Base-by-base conservation (phyloP, 2,888 invertebrate genomes). In the Helleia helle region DNA sequence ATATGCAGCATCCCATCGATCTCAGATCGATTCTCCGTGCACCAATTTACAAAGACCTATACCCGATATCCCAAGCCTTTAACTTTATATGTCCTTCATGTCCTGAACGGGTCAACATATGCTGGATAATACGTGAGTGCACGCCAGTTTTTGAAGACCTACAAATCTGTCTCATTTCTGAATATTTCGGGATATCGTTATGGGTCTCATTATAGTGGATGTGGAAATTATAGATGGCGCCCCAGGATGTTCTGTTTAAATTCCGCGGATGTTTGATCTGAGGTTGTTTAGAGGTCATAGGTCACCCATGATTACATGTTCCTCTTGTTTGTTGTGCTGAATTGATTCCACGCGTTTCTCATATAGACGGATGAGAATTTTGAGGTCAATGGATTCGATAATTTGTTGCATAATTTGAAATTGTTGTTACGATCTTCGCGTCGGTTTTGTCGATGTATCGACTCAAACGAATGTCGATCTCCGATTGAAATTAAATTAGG, bases 201-300 rank as follows among this genome's bases (percentile, higher is more conserved):
- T 2, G 40, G 71, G 42, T 68, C 71, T 47, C 42, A 29, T 37
- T 58, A 51, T 44, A 49, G 40, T 79, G 69, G 81, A 66, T 67
- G 56, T 74, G 66, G 76, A 81, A 81, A 84, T 84, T 83, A 83
- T 70, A 81, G 83, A 81, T 81, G 84, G 84, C 84, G 83, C 84
- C 80, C 75, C 51, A 62, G 73, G 73, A 80, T 77, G 70, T 54
- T 58, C 65, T 83, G 83, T 84, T 84, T 84, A 81, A 83, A 83
- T 83, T 83, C 81, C 77, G 57, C 54, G 64, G 76, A 75, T 68
- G 77, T 70, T 67, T 56, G 57, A 65, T 62, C 65, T 63, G 49
- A 62, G 70, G 68, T 72, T 71, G 70, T 79, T 80, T 73, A 75
- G 56, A 67, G 81, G 74, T 76, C 64, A 71, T 43, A 71, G 83